Conservation (phyloP, 2,888 invertebrate species). For the Macaria liturata region DNA sequence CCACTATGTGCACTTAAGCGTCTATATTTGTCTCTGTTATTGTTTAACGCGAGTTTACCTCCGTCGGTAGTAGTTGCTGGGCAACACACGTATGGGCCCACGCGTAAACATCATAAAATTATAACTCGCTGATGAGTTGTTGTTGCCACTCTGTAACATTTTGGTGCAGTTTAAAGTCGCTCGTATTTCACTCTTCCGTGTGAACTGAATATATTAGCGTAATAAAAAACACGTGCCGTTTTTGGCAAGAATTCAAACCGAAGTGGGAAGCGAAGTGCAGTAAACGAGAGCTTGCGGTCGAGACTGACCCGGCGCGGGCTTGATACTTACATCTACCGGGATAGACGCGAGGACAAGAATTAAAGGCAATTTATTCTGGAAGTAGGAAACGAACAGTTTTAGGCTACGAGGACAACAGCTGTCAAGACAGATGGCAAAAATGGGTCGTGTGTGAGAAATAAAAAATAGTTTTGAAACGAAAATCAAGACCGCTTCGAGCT, state of each 20-base stretch:
- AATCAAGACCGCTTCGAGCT: no score
- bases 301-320: background rate
- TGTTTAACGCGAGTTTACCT: conserved; percentile 21
- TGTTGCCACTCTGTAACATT: conserved; percentile 33
- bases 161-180: conserved; percentile 37
- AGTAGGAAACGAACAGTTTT: conserved; percentile 13
- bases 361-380: conserved; percentile 20
- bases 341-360: conserved; percentile 19
- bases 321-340: conserved; percentile 7
- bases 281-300: conserved; percentile 7
- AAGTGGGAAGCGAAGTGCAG: conserved; percentile 37
- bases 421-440: conserved; percentile 10
- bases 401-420: conserved; percentile 16
- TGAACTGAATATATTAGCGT: conserved; percentile 43
- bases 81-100: conserved; percentile 38
- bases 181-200: conserved; percentile 37
- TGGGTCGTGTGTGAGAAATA: conserved; percentile 10
- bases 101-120: conserved; percentile 52
- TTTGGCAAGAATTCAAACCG: conserved; percentile 67
- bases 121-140: conserved; percentile 42
- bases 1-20: conserved; percentile 8
- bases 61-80: conserved; percentile 20
- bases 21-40: conserved; percentile 22
- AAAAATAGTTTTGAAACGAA: conserved; percentile 1
- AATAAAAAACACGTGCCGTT: conserved; percentile 53